phyloP scores from a whole-genome alignment of 2,113 vertebrate genomes.

The Strix uralensis region DNA sequence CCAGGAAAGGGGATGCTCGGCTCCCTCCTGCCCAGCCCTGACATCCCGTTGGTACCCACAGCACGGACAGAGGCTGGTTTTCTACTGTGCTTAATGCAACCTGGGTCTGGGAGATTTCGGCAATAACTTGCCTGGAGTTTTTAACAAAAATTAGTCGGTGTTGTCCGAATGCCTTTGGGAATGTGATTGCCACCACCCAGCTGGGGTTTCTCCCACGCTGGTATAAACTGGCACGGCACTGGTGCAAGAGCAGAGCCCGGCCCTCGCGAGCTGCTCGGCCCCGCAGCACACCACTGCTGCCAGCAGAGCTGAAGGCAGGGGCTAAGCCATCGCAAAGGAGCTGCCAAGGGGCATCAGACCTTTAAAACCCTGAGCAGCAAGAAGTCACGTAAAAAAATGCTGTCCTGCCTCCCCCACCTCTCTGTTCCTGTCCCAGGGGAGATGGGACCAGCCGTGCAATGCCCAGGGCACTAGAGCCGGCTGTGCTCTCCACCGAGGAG shows the following conservation, averaged over 20 bases:
- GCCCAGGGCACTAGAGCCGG: background rate
- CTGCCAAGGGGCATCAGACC: background rate
- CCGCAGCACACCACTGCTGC: background rate
- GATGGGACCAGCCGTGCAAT: background rate
- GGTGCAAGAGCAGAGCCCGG: background rate
- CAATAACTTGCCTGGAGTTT: background rate
- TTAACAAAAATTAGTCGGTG: rapidly evolving
- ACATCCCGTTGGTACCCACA: rapidly evolving
- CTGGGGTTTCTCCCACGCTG: background rate
- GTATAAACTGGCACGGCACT: background rate
- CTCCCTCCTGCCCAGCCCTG: background rate
- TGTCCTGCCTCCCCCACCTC: background rate
- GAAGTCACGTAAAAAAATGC: background rate
- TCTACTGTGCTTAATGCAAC: background rate
- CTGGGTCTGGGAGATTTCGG: background rate
- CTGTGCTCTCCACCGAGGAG: background rate
- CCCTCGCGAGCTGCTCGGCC: background rate
- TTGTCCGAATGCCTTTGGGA: rapidly evolving
- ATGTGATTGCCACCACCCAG: rapidly evolving
- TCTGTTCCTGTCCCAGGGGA: background rate
- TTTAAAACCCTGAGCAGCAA: background rate
- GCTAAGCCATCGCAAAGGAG: rapidly evolving
- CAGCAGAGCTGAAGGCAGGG: background rate
- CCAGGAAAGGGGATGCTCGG: background rate
- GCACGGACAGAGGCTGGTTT: rapidly evolving